Percentiles rank a stretch among this genome's conserved stretches.
Conservation (phyloP, 2,888 invertebrate genomes). For the Eilema caniola region DNA sequence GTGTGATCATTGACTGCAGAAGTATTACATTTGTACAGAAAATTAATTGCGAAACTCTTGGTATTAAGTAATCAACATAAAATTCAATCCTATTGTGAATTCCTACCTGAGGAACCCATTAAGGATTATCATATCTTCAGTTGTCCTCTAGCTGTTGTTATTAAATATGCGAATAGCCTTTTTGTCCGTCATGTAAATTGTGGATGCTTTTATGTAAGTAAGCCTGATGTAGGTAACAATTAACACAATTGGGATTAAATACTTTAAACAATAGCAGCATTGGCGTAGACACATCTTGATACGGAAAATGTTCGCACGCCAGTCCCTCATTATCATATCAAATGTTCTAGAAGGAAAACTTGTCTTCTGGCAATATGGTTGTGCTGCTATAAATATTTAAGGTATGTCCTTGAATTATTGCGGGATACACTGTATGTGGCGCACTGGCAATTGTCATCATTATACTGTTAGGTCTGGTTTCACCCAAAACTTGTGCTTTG, state of each 20-base stretch:
- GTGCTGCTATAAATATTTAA: constrained; percentile 39
- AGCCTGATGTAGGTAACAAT: constrained; percentile 36
- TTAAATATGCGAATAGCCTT: constrained; percentile 50
- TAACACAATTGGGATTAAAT: constrained; percentile 45
- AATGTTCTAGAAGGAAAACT: constrained; percentile 35
- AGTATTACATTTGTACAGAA: constrained; percentile 9
- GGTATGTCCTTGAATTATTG: constrained; percentile 46
- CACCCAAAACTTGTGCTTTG: too few species aligned
- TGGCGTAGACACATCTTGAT: constrained; percentile 37
- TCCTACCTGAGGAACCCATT: constrained; percentile 40
- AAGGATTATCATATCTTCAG: constrained; percentile 32
- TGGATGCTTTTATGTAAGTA: constrained; percentile 43
- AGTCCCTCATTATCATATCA: constrained; percentile 35
- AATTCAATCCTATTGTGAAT: constrained; percentile 33
- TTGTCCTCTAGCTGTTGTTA: constrained; percentile 29
- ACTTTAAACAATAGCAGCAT: constrained; percentile 39
- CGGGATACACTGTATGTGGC: constrained; percentile 9
- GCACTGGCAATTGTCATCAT: not conserved
- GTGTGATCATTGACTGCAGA: not conserved
- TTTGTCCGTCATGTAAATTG: constrained; percentile 49
- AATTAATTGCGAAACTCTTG: constrained; percentile 5
- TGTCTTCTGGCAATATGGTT: constrained; percentile 22
- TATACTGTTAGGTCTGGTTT: not conserved
- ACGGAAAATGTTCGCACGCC: constrained; percentile 44
- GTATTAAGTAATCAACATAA: constrained; percentile 18